These are phyloP conservation scores for Microcebus tavaratra DNA, from an alignment of 2,113 vertebrate genomes.

Conservation along the genomic window DNA sequence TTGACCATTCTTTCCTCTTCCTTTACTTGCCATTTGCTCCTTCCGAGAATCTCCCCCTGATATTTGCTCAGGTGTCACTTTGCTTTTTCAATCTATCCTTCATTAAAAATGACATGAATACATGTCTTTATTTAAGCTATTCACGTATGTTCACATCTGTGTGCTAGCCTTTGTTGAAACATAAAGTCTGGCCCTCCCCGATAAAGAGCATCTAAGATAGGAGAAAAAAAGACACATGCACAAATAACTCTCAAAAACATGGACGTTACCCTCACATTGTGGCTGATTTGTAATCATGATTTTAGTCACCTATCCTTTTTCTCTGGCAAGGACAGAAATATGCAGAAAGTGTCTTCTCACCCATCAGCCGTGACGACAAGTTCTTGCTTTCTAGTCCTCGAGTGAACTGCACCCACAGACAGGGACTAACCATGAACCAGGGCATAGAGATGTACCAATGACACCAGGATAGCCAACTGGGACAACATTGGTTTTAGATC, in stretches of 20 bases:
- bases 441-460: too few species aligned
- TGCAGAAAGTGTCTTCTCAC: not conserved
- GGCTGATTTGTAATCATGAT: not conserved
- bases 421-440: not conserved
- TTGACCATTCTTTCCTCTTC: not conserved
- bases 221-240: not conserved
- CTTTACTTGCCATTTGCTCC: not conserved
- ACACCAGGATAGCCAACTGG: accelerated
- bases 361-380: not conserved
- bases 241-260: accelerated
- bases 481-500: not conserved
- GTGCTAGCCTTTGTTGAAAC: not conserved
- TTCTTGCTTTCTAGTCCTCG: not conserved
- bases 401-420: not conserved
- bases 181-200: not conserved
- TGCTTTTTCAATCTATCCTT: not conserved
- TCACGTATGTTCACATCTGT: not conserved
- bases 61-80: not conserved
- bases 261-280: not conserved
- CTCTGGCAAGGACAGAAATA: not conserved
- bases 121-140: not conserved
- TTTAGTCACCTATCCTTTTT: not conserved
- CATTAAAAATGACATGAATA: not conserved
- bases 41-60: not conserved
- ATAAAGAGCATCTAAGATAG: not conserved